phyloP scores from a whole-genome alignment of 2,797 vertebrate species.

The Pipistrellus pipistrellus region DNA sequence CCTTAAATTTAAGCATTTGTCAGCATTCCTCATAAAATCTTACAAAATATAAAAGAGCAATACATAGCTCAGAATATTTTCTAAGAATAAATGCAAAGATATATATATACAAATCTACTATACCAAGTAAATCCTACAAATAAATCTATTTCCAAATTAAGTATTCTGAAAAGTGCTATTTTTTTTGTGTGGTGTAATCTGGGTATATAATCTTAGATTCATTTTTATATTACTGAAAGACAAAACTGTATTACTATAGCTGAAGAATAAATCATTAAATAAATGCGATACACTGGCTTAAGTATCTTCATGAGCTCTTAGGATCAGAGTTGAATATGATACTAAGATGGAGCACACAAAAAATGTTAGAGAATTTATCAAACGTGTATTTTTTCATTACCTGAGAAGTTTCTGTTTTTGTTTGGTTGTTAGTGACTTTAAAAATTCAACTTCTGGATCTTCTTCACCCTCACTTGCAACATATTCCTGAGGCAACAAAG shows the following conservation, averaged over 20 bases:
- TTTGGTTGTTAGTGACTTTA: constrained; percentile 97
- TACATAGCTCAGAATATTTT: constrained; percentile 32
- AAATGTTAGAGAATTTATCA: not conserved
- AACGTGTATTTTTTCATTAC: constrained; percentile 85
- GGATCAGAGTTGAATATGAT: not conserved
- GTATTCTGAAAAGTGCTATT: constrained; percentile 25
- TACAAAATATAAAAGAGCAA: constrained; percentile 38
- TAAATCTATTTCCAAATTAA: constrained; percentile 60
- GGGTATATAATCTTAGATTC: constrained; percentile 39
- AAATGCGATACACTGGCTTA: not conserved
- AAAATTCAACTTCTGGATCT: constrained; percentile 98
- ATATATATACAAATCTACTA: constrained; percentile 47
- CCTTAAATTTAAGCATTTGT: constrained; percentile 58
- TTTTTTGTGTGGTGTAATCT: constrained; percentile 3
- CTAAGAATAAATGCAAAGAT: constrained; percentile 53
- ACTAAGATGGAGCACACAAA: constrained; percentile 44
- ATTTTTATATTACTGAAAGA: constrained; percentile 60
- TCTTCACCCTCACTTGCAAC: constrained; percentile 97
- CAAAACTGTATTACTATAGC: not conserved
- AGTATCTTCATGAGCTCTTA: constrained; percentile 7
- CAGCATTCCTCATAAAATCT: constrained; percentile 58
- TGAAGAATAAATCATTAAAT: constrained; percentile 51
- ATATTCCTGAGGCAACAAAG: constrained; percentile 91
- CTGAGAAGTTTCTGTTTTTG: constrained; percentile 99
- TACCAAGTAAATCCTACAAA: constrained; percentile 60